phyloP scores from a whole-genome alignment of 2,113 vertebrate species.

The Rhodinocichla rosea region DNA sequence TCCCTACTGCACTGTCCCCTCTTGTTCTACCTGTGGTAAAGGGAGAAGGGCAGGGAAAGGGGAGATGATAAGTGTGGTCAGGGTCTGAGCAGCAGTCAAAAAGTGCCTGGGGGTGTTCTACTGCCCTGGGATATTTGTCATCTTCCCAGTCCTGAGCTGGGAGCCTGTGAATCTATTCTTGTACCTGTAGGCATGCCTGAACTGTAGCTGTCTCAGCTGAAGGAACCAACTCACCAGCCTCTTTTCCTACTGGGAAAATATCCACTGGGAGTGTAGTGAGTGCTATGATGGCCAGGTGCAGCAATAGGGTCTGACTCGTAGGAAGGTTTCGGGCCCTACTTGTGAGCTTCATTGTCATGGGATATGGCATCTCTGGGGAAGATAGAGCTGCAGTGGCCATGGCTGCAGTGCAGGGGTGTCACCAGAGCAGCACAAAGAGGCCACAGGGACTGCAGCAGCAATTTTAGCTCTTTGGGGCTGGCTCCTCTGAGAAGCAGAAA shows the following conservation, averaged over 20 bases:
- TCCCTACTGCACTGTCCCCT: background rate
- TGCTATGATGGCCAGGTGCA: background rate
- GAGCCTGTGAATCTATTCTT: background rate
- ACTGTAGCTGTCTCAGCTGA: background rate
- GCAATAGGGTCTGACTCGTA: background rate
- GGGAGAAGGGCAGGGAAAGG: background rate
- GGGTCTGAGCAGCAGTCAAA: background rate
- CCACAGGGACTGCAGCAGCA: background rate
- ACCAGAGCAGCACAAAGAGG: background rate
- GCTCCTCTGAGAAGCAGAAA: background rate
- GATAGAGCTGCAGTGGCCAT: rapidly evolving
- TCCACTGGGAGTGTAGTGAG: background rate
- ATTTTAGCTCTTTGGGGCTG: background rate
- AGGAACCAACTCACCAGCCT: background rate
- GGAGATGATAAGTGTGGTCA: background rate
- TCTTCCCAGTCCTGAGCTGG: background rate
- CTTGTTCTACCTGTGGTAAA: background rate
- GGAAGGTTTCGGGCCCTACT: background rate
- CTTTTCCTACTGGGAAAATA: background rate
- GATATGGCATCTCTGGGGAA: background rate
- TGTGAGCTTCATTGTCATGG: background rate
- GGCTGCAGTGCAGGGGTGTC: background rate
- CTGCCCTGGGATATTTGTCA: background rate
- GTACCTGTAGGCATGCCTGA: background rate
- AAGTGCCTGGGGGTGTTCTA: background rate